phyloP scores from a whole-genome alignment of 2,113 vertebrate species.

The Tachycineta bicolor region DNA sequence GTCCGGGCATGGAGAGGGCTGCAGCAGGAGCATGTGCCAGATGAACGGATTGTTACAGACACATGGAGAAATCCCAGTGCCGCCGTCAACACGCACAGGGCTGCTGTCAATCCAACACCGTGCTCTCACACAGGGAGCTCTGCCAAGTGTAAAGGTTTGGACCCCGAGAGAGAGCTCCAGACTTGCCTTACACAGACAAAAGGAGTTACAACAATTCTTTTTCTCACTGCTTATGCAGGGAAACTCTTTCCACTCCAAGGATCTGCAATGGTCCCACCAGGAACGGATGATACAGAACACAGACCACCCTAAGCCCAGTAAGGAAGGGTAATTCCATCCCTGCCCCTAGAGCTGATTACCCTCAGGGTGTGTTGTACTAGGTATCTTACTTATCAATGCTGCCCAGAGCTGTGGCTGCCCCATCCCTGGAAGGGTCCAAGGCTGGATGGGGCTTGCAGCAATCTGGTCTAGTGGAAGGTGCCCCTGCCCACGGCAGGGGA shows the following conservation, averaged over 20 bases:
- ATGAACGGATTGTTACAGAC: neutral
- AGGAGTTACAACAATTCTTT: neutral
- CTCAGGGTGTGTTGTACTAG: neutral
- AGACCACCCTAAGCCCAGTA: neutral
- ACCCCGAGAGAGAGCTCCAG: neutral
- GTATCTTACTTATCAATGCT: neutral
- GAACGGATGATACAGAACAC: neutral
- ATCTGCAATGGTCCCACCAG: neutral
- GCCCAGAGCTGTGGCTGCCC: neutral
- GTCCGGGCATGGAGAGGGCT: constrained; percentile 26
- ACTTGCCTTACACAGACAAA: neutral
- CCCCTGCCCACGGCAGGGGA: neutral
- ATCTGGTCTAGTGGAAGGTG: fast-evolving
- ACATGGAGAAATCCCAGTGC: neutral
- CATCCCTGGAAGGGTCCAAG: neutral
- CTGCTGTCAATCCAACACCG: neutral
- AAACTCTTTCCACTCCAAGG: neutral
- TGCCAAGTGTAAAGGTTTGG: neutral
- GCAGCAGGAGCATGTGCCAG: neutral
- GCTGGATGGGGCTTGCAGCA: fast-evolving
- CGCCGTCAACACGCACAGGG: neutral
- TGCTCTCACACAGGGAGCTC: neutral
- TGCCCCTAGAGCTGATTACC: neutral
- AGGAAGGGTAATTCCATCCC: neutral
- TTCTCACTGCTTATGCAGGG: neutral